Conservation (phyloP, 1,140 invertebrate genomes). For the Drosophila cardini region DNA sequence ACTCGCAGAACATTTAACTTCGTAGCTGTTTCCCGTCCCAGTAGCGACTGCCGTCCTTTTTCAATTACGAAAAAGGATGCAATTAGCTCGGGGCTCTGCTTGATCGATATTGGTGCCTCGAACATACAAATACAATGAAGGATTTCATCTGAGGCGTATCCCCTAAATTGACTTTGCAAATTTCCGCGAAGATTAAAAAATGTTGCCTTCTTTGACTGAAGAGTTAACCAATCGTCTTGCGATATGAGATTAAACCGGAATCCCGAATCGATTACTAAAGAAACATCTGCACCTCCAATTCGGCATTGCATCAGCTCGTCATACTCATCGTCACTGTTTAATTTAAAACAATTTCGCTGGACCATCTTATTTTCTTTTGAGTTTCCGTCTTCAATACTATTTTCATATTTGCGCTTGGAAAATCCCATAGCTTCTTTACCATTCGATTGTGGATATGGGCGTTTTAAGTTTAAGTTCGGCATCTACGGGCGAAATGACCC, state of each 20-base stretch:
- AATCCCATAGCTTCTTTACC: neutral
- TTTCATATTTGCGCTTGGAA: slow-evolving; percentile 14
- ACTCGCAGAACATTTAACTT: slow-evolving; percentile 38
- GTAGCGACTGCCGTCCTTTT: slow-evolving; percentile 43
- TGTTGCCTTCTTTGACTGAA: slow-evolving; percentile 24
- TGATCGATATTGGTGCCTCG: slow-evolving; percentile 49
- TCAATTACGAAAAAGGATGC: slow-evolving; percentile 48
- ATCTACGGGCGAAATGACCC: slow-evolving; percentile 40
- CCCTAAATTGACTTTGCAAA: slow-evolving; percentile 42
- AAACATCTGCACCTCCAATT: slow-evolving; percentile 27
- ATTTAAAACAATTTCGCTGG: slow-evolving; percentile 32
- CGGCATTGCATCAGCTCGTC: slow-evolving; percentile 33
- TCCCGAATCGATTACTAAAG: slow-evolving; percentile 47
- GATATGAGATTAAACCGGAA: slow-evolving; percentile 41
- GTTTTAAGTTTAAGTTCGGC: slow-evolving; percentile 31
- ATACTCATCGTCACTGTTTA: slow-evolving; percentile 25
- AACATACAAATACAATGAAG: slow-evolving; percentile 42
- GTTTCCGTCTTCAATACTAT: slow-evolving; percentile 8
- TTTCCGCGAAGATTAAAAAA: slow-evolving; percentile 35
- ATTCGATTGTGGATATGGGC: slow-evolving; percentile 15
- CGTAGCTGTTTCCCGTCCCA: slow-evolving; percentile 38
- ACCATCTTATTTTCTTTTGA: slow-evolving; percentile 11
- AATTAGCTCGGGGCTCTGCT: too few species aligned
- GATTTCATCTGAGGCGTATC: slow-evolving; percentile 41
- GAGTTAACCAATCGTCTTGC: slow-evolving; percentile 35